Evolutionary conservation across 92 coral and sea anemone genomes (phyloP).

Genomic region (Montipora capitata): DNA sequence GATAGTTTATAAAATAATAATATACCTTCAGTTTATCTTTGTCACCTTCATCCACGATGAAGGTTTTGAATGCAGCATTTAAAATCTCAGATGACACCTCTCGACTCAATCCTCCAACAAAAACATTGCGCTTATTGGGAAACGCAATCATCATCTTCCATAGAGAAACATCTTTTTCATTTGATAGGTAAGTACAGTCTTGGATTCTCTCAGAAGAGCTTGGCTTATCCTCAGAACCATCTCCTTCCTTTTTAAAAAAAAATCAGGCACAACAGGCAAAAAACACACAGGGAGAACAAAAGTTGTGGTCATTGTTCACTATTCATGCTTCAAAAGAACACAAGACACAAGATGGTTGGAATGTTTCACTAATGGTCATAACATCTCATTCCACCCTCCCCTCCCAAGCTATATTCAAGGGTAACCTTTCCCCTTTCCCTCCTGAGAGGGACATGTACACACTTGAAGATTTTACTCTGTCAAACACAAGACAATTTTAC

Average conservation of each 20-base stretch:
- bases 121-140: slow-evolving; percentile 80
- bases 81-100: slow-evolving; percentile 45
- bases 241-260: slow-evolving; percentile 1
- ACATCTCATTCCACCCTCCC: too few species aligned
- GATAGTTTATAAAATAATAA: background rate
- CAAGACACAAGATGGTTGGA: background rate
- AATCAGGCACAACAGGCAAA: slow-evolving; percentile 3
- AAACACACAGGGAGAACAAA: slow-evolving; percentile 12
- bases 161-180: slow-evolving; percentile 72
- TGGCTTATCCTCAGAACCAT: background rate
- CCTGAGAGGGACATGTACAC: too few species aligned
- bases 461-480: too few species aligned
- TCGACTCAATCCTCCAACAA: slow-evolving; percentile 80
- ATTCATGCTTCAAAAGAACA: background rate
- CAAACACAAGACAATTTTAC: too few species aligned
- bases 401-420: too few species aligned
- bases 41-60: slow-evolving; percentile 37
- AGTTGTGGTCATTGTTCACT: slow-evolving; percentile 24
- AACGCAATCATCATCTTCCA: slow-evolving; percentile 77
- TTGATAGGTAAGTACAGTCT: slow-evolving; percentile 75
- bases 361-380: background rate
- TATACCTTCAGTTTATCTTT: slow-evolving; percentile 66
- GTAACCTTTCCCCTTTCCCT: too few species aligned
- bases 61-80: slow-evolving; percentile 63
- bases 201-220: background rate